Evolutionary conservation across 2,797 vertebrate genomes (phyloP), one percentile per base, ranked within the genome.

Genomic region (Myripristis murdjan): DNA sequence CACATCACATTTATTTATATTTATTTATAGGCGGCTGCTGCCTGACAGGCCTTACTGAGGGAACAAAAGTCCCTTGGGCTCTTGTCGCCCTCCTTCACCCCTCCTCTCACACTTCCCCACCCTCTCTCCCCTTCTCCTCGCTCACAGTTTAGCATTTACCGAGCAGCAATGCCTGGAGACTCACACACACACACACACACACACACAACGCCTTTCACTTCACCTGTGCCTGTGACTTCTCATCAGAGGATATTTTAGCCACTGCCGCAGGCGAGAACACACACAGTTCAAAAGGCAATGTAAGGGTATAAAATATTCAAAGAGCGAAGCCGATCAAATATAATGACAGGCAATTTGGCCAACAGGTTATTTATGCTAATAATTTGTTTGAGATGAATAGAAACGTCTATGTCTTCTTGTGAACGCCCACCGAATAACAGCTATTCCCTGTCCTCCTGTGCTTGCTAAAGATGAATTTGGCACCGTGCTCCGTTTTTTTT

Each of bases 11-110:
- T 28, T 28, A 28, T 28, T 28, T 28, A 28, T 28, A 28, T 28
- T 28, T 28, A 28, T 28, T 28, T 28, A 28, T 28, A 28, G 26
- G 26, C 2, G 6, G 26, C 26, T 6, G 26, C 26, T 28, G 26
- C 26, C 26, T 28, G 26, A 28, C 26, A 28, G 26, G 26, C 26
- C 26, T 2, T 6, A 28, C 26, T 28, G 26, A 28, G 26, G 26
- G 26, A 28, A 28, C 26, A 28, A 28, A 52, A 14, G 26, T 28
- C 26, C 26, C 26, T 28, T 6, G 26, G 26, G 26, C 26, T 28
- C 63, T 70, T 79, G 77, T 51, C 48, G 26, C 54, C 83, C 68
- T 63, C 71, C 68, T 78, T 76, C 71, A 73, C 57, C 70, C 26
- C 26, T 6, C 26, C 26, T 28, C 26, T 28, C 37, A 15, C 37